These are phyloP conservation scores for Ericerus pela DNA, from an alignment of 1,140 invertebrate species.

Conservation along the genomic window DNA sequence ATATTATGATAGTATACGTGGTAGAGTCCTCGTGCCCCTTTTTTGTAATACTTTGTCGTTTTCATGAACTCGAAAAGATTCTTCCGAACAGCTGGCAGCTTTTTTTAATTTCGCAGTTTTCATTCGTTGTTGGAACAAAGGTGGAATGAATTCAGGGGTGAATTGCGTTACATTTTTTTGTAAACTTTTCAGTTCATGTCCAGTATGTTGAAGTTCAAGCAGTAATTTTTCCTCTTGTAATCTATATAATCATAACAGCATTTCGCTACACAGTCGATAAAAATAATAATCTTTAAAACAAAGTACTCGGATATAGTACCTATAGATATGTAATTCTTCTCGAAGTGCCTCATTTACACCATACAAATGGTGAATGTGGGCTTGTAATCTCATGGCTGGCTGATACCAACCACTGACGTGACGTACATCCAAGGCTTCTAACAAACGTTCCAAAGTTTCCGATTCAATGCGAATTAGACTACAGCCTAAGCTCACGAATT, in stretches of 20 bases:
- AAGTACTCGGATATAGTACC: neutral
- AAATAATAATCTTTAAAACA: neutral
- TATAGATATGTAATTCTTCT: constrained; percentile 31
- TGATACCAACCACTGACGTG: constrained; percentile 58
- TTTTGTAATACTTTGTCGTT: no score
- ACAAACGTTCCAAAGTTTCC: constrained; percentile 39
- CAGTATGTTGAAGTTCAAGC: neutral
- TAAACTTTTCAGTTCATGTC: neutral
- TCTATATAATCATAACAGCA: neutral
- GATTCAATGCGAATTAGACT: constrained; percentile 38
- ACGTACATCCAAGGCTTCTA: constrained; percentile 47
- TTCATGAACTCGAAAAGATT: no score
- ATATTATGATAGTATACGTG: no score
- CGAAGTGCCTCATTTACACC: constrained; percentile 41
- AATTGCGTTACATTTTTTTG: neutral
- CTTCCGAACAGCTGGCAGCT: neutral
- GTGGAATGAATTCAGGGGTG: neutral
- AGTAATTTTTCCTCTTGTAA: neutral
- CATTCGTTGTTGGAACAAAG: neutral
- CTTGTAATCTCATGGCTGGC: constrained; percentile 52
- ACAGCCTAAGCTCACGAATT: constrained; percentile 24
- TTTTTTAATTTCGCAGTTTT: neutral
- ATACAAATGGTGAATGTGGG: constrained; percentile 44
- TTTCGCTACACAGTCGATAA: neutral
- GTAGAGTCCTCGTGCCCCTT: no score